Evolutionary conservation across 2,888 invertebrate genomes (phyloP), one percentile per base, ranked within the genome.

Genomic region (Mythimna vitellina): DNA sequence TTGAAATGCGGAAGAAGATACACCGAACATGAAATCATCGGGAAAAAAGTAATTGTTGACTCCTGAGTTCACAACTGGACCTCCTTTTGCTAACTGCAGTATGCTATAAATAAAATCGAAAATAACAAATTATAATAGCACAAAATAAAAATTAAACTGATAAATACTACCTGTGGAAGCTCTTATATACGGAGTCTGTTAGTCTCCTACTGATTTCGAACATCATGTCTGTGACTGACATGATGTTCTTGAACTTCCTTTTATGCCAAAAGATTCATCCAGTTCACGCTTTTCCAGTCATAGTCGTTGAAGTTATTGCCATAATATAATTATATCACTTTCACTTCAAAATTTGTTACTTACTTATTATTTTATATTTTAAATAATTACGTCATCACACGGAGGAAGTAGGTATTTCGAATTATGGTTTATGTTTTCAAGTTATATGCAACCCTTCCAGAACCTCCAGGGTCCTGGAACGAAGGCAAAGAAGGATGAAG

Each of bases 1-100:
- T 93, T 97, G 97, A 90, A 96, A 97, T 74, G 97, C 96, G 61
- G 97, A 96, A 76, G 97, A 96, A 38, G 97, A 96, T 61, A 96
- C 96, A 58, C 97, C 97, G 84, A 97, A 96, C 49, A 96, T 93
- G 88, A 97, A 97, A 83, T 96, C 94, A 68, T 95, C 89, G 0
- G 97, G 96, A 86, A 97, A 97, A 61, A 92, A 86, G 85, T 95
- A 94, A 84, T 94, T 94, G 87, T 91, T 93, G 70, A 89, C 57
- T 82, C 93, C 92, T 76, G 86, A 81, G 60, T 83, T 84, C 57
- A 76, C 82, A 73, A 84, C 87, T 65, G 86, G 76, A 68, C 80
- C 89, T 80, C 89, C 89, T 81, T 89, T 91, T 87, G 90, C 87
- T 76, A 85, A 68, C 81, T 88, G 91, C 84, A 92, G 86, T 87